phyloP scores from a whole-genome alignment of 2,113 vertebrate species.

The Sakesphorus luctuosus region DNA sequence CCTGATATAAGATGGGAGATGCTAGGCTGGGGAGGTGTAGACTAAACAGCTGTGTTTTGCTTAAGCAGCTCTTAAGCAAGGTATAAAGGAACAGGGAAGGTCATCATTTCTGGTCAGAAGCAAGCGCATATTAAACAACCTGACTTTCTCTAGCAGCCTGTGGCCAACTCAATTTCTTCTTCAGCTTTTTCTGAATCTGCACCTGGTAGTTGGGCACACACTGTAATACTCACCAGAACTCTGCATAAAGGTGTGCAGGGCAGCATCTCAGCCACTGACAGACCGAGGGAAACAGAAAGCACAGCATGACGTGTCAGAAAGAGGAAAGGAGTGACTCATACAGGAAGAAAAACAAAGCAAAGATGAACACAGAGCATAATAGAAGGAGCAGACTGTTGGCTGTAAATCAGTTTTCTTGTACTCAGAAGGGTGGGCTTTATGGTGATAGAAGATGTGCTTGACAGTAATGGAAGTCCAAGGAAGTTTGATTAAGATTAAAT shows the following conservation, averaged over 20 bases:
- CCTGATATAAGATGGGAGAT: background rate
- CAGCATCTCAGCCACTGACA: background rate
- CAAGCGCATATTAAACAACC: background rate
- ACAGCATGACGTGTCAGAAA: background rate
- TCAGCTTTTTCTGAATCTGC: background rate
- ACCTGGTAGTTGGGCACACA: background rate
- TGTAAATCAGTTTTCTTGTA: background rate
- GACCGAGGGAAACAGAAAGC: background rate
- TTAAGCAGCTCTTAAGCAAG: background rate
- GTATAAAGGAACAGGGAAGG: background rate
- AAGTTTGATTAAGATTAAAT: slow-evolving; percentile 60
- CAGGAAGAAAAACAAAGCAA: slow-evolving; percentile 50
- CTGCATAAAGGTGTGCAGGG: background rate
- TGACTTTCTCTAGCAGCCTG: background rate
- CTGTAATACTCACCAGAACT: background rate
- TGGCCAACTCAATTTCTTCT: background rate
- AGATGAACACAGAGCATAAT: background rate
- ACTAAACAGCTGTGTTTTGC: background rate
- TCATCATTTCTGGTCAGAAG: background rate
- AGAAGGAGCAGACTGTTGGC: background rate
- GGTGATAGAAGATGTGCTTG: background rate
- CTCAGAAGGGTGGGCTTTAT: background rate
- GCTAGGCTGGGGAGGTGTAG: background rate
- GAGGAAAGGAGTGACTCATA: slow-evolving; percentile 33
- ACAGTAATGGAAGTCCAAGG: slow-evolving; percentile 15